A percentile compares a stretch with the other conserved stretches of the same genome.
These are phyloP conservation scores for Drosophila kikkawai DNA, from an alignment of 1,140 invertebrate species.

Conservation along the genomic window DNA sequence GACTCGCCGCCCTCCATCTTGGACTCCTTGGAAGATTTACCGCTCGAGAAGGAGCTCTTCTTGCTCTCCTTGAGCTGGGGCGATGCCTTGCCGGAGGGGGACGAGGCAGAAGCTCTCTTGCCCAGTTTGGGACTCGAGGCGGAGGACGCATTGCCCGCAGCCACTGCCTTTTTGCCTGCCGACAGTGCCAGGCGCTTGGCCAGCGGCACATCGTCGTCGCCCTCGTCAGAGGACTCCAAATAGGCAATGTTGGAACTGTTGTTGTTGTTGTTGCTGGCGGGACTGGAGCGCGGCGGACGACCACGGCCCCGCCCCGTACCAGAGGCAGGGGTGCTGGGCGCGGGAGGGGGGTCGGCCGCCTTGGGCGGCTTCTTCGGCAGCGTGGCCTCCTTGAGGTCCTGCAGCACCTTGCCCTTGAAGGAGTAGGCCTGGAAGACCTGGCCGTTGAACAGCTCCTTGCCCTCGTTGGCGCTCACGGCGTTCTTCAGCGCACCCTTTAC, in stretches of 20 bases:
- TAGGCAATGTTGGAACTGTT: conserved; percentile 70
- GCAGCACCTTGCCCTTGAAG: conserved; percentile 80
- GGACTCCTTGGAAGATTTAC: conserved; percentile 34
- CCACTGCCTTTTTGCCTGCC: conserved; percentile 65
- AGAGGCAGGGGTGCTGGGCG: conserved; percentile 1
- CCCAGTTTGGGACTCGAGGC: conserved; percentile 24
- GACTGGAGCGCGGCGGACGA: conserved; percentile 37
- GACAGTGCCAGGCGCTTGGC: conserved; percentile 79
- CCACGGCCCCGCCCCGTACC: conserved; percentile 59
- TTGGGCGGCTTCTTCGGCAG: conserved; percentile 86
- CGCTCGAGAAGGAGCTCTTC: conserved; percentile 17
- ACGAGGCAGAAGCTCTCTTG: conserved; percentile 32
- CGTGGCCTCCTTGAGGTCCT: conserved; percentile 84
- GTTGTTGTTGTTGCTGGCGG: background rate
- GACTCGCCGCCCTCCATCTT: conserved; percentile 43
- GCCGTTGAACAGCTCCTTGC: conserved; percentile 87
- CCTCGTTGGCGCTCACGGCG: conserved; percentile 87
- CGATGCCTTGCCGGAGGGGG: conserved; percentile 52
- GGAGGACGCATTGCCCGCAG: conserved; percentile 26
- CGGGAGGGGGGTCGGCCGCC: conserved; percentile 34
- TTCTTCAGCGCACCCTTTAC: conserved; percentile 87
- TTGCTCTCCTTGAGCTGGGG: conserved; percentile 53
- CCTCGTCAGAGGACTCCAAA: conserved; percentile 81
- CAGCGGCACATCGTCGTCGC: conserved; percentile 82
- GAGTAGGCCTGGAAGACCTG: conserved; percentile 87